Conservation (phyloP, 2,888 invertebrate genomes). For the Folsomia manolachei region DNA sequence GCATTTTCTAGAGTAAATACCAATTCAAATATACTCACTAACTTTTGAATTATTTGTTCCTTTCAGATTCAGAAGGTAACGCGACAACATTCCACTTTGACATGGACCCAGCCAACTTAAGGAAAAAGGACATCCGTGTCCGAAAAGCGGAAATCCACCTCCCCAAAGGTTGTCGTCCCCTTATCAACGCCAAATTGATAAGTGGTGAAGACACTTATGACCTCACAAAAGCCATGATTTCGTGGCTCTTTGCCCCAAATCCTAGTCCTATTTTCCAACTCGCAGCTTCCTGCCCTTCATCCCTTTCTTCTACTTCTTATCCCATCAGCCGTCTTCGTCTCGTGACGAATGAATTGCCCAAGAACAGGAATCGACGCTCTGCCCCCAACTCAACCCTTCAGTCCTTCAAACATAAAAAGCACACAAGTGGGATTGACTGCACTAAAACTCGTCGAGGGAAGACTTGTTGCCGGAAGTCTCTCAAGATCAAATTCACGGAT, state of each 20-base stretch:
- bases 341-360: constrained; percentile 33
- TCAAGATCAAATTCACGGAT: constrained; percentile 48
- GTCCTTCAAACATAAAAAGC: constrained; percentile 34
- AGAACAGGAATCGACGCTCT: constrained; percentile 30
- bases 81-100: constrained; percentile 4
- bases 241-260: background rate
- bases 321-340: constrained; percentile 27
- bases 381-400: constrained; percentile 37
- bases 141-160: background rate
- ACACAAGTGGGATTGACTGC: constrained; percentile 45
- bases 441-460: constrained; percentile 46
- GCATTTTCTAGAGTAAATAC: too few species aligned
- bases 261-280: constrained; percentile 9
- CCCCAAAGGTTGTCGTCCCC: background rate
- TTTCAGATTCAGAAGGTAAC: background rate
- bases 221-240: background rate
- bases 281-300: background rate
- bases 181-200: background rate
- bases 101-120: background rate
- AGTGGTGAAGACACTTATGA: background rate
- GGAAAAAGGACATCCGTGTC: background rate
- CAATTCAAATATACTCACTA: too few species aligned
- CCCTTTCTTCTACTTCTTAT: constrained; percentile 6
- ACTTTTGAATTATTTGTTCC: background rate
- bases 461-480: constrained; percentile 47